Evolutionary conservation across 1,140 invertebrate genomes (phyloP), one percentile per base, ranked within the genome.

Genomic region (Teleogryllus occipitalis): DNA sequence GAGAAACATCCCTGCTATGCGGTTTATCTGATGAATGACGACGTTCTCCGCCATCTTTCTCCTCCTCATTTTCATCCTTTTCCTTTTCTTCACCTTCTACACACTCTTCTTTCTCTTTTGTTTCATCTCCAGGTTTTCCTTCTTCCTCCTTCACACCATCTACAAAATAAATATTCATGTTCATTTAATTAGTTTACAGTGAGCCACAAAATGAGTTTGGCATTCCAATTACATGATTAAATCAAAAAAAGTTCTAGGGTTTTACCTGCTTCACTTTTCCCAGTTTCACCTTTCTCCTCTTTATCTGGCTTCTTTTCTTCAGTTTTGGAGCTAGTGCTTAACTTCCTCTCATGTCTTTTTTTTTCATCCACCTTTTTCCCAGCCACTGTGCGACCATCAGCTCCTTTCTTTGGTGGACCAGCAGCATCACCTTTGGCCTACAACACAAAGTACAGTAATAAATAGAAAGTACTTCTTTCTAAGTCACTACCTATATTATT

Each of bases 11-110:
- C 81, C 81, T 78, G 22, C 79, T 75, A 54, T 77, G 22, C 65
- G 54, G 46, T 47, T 77, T 77, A 10, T 65, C 54, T 14, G 18
- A 10, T 10, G 54, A 78, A 39, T 77, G 74, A 47, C 76, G 22
- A 72, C 74, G 76, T 48, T 77, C 48, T 18, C 46, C 46, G 0
- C 47, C 76, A 22, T 48, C 76, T 8, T 77, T 77, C 46, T 18
- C 48, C 21, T 18, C 47, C 12, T n/a, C 81, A 48, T 86, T 86
- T 4, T 46, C 80, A 46, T 87, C 85, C 22, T 86, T 86, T 0
- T 86, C 85, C 74, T 87, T 87, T 48, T 87, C 85, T 22, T 86
- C 86, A 8, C 80, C 83, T 76, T 86, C 78, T 75, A 72, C 87
- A 76, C 86, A 88, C 8, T 86, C 87, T 0, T 83, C 82, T 79